Conservation (phyloP, 2,113 vertebrate species). For the Calonectris borealis region DNA sequence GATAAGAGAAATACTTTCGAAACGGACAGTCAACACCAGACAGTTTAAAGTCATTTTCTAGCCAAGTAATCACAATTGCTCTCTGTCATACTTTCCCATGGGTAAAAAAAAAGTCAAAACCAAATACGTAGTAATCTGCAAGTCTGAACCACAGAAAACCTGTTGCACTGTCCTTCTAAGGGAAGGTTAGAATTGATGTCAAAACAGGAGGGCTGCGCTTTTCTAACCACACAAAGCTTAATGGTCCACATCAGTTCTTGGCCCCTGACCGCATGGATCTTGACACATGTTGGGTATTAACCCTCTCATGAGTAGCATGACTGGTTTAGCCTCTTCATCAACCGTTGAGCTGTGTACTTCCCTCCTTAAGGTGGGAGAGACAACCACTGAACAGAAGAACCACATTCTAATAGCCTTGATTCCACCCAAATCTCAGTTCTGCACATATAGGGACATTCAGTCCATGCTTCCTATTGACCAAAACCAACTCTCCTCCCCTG, state of each 20-base stretch:
- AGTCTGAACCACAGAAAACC: neutral
- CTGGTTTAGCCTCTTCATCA: neutral
- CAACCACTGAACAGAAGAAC: neutral
- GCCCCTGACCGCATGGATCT: neutral
- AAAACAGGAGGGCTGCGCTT: neutral
- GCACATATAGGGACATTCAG: neutral
- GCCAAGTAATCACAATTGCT: neutral
- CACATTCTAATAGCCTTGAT: neutral
- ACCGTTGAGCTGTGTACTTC: neutral
- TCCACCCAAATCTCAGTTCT: neutral
- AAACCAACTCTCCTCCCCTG: neutral
- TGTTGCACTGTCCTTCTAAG: neutral
- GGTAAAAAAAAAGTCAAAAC: neutral
- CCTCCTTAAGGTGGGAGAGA: neutral
- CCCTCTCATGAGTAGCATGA: neutral
- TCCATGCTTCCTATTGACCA: neutral
- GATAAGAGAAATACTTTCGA: slow-evolving; percentile 40
- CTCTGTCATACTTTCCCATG: neutral
- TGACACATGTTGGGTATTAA: neutral
- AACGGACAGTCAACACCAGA: neutral
- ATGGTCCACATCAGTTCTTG: neutral
- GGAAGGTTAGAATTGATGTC: neutral
- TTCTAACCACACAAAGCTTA: neutral
- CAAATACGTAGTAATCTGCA: neutral
- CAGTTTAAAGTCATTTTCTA: neutral